A percentile compares a stretch with the other conserved stretches of the same genome.
Conservation (phyloP, 37 sponge, comb jelly and placozoan species). For the Dysidea cf. avara region DNA sequence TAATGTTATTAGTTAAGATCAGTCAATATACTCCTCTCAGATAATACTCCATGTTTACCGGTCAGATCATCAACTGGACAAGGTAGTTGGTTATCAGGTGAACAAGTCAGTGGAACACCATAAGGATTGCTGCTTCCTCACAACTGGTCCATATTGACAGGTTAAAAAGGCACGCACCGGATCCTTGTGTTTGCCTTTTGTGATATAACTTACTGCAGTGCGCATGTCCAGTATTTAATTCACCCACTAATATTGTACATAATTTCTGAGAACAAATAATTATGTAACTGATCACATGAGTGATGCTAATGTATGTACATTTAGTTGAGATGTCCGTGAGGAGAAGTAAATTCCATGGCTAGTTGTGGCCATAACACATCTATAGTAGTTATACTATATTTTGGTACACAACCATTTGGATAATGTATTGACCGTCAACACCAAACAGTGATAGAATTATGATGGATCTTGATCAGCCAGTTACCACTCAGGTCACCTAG, state of each 20-base stretch:
- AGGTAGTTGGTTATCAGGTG: background rate
- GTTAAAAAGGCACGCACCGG: no score
- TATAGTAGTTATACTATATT: slow-evolving; percentile 22
- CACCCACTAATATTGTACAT: slow-evolving; percentile 40
- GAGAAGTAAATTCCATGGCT: slow-evolving; percentile 13
- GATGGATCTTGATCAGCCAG: slow-evolving; percentile 9
- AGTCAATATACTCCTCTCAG: slow-evolving; percentile 40
- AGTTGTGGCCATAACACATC: background rate
- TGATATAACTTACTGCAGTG: no score
- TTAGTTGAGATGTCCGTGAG: slow-evolving; percentile 5
- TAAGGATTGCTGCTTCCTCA: background rate
- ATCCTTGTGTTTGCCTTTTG: no score
- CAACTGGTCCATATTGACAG: no score
- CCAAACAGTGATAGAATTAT: slow-evolving; percentile 61
- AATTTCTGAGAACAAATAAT: slow-evolving; percentile 57
- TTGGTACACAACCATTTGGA: slow-evolving; percentile 49
- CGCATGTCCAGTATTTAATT: no score
- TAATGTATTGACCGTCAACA: slow-evolving; percentile 32
- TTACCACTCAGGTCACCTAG: slow-evolving; percentile 84
- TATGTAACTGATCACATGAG: slow-evolving; percentile 56
- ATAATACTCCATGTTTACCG: slow-evolving; percentile 50
- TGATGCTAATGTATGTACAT: slow-evolving; percentile 32
- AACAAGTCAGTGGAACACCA: background rate
- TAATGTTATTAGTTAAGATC: slow-evolving; percentile 66
- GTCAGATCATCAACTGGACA: background rate